A percentile compares a stretch with the other conserved stretches of the same genome.
Conservation (phyloP, 2,888 invertebrate genomes). For the Muscina levida region DNA sequence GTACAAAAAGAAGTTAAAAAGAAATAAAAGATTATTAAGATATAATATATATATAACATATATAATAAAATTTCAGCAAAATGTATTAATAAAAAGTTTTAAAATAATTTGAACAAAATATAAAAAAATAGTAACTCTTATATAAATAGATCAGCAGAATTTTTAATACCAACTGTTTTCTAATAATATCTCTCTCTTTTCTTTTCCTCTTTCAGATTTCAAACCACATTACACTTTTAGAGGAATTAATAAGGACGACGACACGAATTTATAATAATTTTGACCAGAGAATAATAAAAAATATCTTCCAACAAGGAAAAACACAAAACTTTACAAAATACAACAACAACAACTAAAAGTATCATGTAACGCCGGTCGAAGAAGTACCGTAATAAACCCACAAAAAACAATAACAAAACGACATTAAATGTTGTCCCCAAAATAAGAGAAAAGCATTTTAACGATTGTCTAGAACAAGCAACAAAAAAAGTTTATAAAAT, state of each 20-base stretch:
- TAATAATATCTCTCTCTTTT: constrained; percentile 12
- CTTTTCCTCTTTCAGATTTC: constrained; percentile 52
- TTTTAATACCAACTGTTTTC: background rate
- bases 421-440: constrained; percentile 25
- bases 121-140: too few relatives aligned
- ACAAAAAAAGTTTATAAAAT: constrained; percentile 66
- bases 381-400: constrained; percentile 1
- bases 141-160: too few relatives aligned
- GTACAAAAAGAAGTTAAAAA: too few relatives aligned
- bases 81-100: too few relatives aligned
- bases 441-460: constrained; percentile 31
- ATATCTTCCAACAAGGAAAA: constrained; percentile 20
- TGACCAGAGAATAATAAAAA: constrained; percentile 25
- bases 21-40: too few relatives aligned
- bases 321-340: constrained; percentile 2
- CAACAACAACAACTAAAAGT: constrained; percentile 23
- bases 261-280: constrained; percentile 50
- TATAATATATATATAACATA: too few relatives aligned
- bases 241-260: constrained; percentile 12
- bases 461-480: constrained; percentile 12
- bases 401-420: constrained; percentile 24
- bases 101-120: too few relatives aligned
- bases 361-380: constrained; percentile 27
- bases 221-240: constrained; percentile 37
- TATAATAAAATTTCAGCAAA: too few relatives aligned